Conservation (phyloP, 1,140 invertebrate species). For the Lepidurus arcticus region DNA sequence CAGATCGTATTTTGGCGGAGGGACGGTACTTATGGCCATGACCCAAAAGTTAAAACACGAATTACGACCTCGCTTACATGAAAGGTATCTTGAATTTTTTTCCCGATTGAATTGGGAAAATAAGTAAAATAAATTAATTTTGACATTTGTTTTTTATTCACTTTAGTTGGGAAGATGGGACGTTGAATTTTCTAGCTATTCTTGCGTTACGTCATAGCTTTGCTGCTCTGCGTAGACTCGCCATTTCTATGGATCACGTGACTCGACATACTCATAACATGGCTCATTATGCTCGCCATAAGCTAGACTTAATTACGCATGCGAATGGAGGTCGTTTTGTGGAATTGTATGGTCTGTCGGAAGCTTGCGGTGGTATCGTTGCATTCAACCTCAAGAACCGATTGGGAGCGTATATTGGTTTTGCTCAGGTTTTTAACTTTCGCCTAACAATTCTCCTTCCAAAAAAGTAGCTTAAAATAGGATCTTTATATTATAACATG, state of each 20-base stretch:
- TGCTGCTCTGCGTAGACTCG: conserved; percentile 56
- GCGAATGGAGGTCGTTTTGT: conserved; percentile 64
- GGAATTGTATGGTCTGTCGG: conserved; percentile 60
- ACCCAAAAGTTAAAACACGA: conserved; percentile 63
- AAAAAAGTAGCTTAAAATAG: neutral
- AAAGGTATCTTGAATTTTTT: conserved; percentile 53
- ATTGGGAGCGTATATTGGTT: conserved; percentile 76
- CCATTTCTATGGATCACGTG: conserved; percentile 61
- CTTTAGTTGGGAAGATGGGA: conserved; percentile 89
- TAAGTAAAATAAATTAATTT: conserved; percentile 29
- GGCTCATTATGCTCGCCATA: conserved; percentile 55
- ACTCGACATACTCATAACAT: conserved; percentile 68
- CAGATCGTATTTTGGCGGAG: conserved; percentile 85
- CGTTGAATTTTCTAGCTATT: conserved; percentile 79
- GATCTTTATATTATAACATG: neutral
- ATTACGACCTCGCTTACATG: conserved; percentile 57
- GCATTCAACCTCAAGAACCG: conserved; percentile 79
- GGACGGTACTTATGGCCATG: conserved; percentile 76
- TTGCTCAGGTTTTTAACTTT: conserved; percentile 61
- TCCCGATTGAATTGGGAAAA: conserved; percentile 26
- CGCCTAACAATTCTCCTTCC: neutral
- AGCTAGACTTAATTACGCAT: conserved; percentile 61
- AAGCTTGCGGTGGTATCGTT: conserved; percentile 74
- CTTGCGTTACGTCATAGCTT: conserved; percentile 74
- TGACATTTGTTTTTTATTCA: conserved; percentile 39